phyloP scores from a whole-genome alignment of 1,140 invertebrate species.

The Whitmania pigra region DNA sequence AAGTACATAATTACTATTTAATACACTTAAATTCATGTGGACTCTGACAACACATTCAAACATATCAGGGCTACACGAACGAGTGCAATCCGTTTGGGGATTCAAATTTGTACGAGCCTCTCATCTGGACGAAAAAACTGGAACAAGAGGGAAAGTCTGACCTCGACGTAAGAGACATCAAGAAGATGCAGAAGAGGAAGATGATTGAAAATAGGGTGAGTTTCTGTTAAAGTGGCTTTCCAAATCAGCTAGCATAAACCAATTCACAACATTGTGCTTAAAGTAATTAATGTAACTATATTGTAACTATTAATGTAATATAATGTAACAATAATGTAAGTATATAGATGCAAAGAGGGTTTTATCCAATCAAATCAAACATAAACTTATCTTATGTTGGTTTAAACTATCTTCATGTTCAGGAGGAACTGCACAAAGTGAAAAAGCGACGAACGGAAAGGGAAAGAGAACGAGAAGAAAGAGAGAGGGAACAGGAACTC shows the following conservation, averaged over 20 bases:
- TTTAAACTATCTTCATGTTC: constrained; percentile 16
- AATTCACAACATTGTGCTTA: too few species aligned
- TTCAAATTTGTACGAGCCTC: constrained; percentile 76
- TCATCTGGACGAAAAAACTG: constrained; percentile 92
- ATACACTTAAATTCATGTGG: background rate
- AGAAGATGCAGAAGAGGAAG: constrained; percentile 68
- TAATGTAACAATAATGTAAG: too few species aligned
- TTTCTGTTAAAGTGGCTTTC: background rate
- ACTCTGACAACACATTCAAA: background rate
- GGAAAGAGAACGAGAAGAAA: constrained; percentile 71
- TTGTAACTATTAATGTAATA: too few species aligned
- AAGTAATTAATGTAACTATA: too few species aligned
- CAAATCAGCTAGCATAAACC: too few species aligned
- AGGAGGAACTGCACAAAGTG: constrained; percentile 53
- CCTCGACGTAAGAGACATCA: constrained; percentile 67
- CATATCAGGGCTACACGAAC: constrained; percentile 72
- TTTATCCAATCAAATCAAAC: constrained; percentile 16
- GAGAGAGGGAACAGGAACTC: constrained; percentile 64
- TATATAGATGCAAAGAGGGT: too few species aligned
- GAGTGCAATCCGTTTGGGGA: constrained; percentile 97
- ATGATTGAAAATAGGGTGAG: constrained; percentile 70
- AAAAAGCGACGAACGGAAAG: constrained; percentile 77
- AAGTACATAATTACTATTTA: constrained; percentile 3
- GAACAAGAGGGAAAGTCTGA: constrained; percentile 79
- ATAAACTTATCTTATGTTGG: background rate